phyloP scores from a whole-genome alignment of 2,888 invertebrate species.

The Polymixis flavicincta region DNA sequence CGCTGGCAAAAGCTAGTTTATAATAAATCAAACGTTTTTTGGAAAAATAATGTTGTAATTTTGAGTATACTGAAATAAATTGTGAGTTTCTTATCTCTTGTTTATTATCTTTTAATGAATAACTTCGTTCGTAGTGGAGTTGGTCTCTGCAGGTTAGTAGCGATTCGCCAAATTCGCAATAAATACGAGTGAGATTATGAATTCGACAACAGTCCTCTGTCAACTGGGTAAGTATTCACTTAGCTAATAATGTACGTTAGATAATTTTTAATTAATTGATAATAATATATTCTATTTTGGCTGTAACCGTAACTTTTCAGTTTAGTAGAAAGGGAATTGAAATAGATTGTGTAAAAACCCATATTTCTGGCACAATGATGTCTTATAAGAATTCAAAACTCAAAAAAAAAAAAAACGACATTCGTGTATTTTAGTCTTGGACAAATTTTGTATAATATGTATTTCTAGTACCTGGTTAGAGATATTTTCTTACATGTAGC shows the following conservation, averaged over 20 bases:
- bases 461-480: not conserved
- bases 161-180: conserved; percentile 39
- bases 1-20: too few species aligned
- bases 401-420: not conserved
- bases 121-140: conserved; percentile 11
- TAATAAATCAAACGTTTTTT: not conserved
- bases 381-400: not conserved
- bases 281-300: not conserved
- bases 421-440: not conserved
- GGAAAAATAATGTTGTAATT: not conserved
- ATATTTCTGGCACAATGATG: not conserved
- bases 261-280: not conserved
- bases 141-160: conserved; percentile 8
- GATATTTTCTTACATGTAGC: not conserved
- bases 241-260: not conserved
- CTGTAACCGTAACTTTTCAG: not conserved
- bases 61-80: not conserved
- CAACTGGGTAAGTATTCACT: conserved; percentile 36
- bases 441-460: not conserved
- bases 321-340: not conserved
- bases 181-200: conserved; percentile 40
- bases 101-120: conserved; percentile 33
- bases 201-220: conserved; percentile 32
- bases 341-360: not conserved
- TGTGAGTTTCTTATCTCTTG: conserved; percentile 2